Evolutionary conservation across 1,140 invertebrate species (phyloP).

Genomic region (Daktulosphaira vitifoliae): DNA sequence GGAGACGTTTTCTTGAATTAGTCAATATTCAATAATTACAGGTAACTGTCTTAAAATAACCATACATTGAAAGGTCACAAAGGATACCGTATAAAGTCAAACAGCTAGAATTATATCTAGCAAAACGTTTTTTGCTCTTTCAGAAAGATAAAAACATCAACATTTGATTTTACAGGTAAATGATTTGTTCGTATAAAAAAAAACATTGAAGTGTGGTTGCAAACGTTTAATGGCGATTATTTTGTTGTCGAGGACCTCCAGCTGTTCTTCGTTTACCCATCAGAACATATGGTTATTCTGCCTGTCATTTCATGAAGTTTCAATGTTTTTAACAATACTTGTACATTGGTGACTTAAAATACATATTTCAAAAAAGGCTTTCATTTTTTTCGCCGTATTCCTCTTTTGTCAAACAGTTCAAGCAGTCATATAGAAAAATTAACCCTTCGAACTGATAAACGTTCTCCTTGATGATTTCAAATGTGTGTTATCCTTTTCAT

Average conservation of each 20-base stretch:
- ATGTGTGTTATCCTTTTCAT: no score
- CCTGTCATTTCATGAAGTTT: not conserved
- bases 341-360: constrained; percentile 7
- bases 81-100: no score
- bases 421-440: not conserved
- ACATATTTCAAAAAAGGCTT: not conserved
- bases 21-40: no score
- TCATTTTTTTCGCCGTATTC: not conserved
- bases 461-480: not conserved
- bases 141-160: not conserved
- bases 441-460: not conserved
- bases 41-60: no score
- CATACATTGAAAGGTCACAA: no score
- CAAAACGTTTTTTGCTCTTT: not conserved
- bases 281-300: constrained; percentile 6
- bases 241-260: constrained; percentile 23
- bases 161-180: not conserved
- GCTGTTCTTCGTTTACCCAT: constrained; percentile 8
- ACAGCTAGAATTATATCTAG: not conserved
- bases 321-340: constrained; percentile 11
- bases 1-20: no score
- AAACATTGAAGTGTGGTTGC: not conserved
- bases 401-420: not conserved
- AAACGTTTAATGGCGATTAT: constrained; percentile 27
- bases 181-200: not conserved